Percentiles rank a stretch among this genome's conserved stretches.
Evolutionary conservation across 2,797 vertebrate genomes (phyloP).

Genomic region (Pterois miles): DNA sequence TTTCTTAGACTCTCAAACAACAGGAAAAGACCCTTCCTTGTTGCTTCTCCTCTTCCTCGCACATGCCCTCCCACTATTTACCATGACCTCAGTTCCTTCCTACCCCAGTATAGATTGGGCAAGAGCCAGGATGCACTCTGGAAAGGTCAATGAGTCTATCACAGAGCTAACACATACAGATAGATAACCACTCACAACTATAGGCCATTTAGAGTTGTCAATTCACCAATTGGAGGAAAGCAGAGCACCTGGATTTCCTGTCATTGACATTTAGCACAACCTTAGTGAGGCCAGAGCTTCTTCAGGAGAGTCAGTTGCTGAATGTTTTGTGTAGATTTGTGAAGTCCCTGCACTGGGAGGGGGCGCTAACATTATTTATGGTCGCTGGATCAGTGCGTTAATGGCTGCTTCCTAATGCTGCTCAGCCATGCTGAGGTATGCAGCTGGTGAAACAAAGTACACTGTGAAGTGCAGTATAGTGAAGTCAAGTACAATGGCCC

Average conservation of each 20-base stretch:
- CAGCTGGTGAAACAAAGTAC: not conserved
- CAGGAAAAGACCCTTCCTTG: slow-evolving; percentile 56
- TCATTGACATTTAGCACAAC: not conserved
- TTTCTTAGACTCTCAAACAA: slow-evolving; percentile 14
- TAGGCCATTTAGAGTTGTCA: not conserved
- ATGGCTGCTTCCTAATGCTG: not conserved
- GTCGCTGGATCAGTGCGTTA: not conserved
- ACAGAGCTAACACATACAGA: not conserved
- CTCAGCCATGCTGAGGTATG: not conserved
- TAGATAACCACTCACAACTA: not conserved
- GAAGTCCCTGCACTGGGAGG: not conserved
- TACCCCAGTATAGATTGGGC: not conserved
- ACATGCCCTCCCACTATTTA: not conserved
- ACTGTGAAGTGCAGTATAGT: not conserved
- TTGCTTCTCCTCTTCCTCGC: not conserved
- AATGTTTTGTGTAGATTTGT: not conserved
- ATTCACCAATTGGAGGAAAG: not conserved
- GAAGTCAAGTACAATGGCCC: not conserved
- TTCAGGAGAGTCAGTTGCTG: not conserved
- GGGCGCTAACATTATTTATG: not conserved
- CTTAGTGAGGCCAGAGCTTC: not conserved
- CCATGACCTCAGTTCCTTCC: slow-evolving; percentile 44
- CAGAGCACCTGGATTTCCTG: not conserved
- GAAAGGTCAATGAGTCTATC: not conserved
- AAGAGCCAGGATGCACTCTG: not conserved